phyloP scores from a whole-genome alignment of 2,113 vertebrate genomes.

The Archilochus colubris region DNA sequence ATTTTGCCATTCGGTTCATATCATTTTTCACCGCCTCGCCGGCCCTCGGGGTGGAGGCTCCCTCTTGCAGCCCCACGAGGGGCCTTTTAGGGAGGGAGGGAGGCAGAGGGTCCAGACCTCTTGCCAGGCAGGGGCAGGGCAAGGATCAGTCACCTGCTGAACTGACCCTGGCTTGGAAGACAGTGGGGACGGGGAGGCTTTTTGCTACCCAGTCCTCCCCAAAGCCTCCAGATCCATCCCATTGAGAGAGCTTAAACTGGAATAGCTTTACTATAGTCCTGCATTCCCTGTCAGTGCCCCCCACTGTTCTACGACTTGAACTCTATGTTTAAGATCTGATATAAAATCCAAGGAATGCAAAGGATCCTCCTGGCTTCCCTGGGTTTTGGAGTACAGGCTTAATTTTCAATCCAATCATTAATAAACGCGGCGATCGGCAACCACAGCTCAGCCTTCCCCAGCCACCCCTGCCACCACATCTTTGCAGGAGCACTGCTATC shows the following conservation, averaged over 20 bases:
- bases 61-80: neutral
- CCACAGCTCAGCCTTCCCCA: neutral
- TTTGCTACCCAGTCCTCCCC: neutral
- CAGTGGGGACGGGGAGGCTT: neutral
- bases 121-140: neutral
- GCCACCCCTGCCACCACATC: constrained; percentile 5
- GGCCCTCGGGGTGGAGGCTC: neutral
- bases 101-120: neutral
- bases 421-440: neutral
- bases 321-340: neutral
- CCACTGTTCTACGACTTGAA: neutral
- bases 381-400: neutral
- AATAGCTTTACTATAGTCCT: neutral
- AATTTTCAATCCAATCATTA: neutral
- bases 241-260: neutral
- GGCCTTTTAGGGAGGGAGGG: neutral
- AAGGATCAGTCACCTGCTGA: neutral
- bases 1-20: constrained; percentile 50
- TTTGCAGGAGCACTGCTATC: neutral
- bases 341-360: constrained; percentile 24
- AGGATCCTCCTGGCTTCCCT: neutral
- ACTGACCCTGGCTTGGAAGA: neutral
- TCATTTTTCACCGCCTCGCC: constrained; percentile 5
- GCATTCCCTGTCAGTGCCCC: neutral
- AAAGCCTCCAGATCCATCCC: neutral